phyloP scores from a whole-genome alignment of 2,797 vertebrate genomes.

The Lophura swinhoii region DNA sequence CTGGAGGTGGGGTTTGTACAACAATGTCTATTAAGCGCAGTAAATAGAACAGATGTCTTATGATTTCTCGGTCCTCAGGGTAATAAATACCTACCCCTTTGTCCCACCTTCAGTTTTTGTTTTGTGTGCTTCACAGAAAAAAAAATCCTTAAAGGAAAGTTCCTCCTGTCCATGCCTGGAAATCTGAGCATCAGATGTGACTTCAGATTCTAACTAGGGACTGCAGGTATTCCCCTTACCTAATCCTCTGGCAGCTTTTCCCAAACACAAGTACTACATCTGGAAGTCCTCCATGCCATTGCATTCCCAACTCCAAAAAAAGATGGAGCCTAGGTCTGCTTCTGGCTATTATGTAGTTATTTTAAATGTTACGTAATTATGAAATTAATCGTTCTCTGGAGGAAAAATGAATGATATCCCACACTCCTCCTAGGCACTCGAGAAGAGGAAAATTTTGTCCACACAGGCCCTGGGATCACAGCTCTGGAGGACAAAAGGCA shows the following conservation, averaged over 20 bases:
- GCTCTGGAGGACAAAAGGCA: slow-evolving; percentile 9
- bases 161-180: not conserved
- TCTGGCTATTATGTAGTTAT: not conserved
- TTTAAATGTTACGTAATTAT: not conserved
- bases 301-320: not conserved
- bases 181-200: slow-evolving; percentile 48
- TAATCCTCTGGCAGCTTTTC: not conserved
- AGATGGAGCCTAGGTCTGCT: not conserved
- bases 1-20: slow-evolving; percentile 64
- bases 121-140: not conserved
- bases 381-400: slow-evolving; percentile 30
- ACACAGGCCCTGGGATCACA: not conserved
- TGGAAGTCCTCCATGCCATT: not conserved
- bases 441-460: not conserved
- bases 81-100: slow-evolving; percentile 58
- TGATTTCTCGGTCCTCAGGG: slow-evolving; percentile 64
- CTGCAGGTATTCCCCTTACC: slow-evolving; percentile 33
- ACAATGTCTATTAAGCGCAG: slow-evolving; percentile 55
- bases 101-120: slow-evolving; percentile 44
- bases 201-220: slow-evolving; percentile 24
- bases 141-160: slow-evolving; percentile 27
- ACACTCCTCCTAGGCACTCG: not conserved
- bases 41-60: slow-evolving; percentile 62
- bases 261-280: not conserved
- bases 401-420: not conserved